Evolutionary conservation across 2,113 vertebrate species (phyloP), one percentile per base, ranked within the genome.

Genomic region (Megaceryle maxima): DNA sequence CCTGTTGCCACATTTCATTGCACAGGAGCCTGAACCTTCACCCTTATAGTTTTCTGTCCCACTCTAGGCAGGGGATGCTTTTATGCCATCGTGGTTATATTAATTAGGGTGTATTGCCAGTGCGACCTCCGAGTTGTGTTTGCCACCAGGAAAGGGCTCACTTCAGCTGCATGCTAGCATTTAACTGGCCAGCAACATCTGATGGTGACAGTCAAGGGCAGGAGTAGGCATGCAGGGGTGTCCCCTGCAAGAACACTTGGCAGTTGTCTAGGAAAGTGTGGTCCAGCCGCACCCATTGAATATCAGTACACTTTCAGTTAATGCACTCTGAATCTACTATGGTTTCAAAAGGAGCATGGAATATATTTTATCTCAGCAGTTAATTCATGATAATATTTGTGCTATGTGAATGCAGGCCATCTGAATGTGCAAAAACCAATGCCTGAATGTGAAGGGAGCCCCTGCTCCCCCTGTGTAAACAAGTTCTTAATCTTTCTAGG

Each of bases 131-230:
- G 3, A 22, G 29, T 5, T 56, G 35, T 10, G 86, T 26, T 76
- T 78, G 25, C 20, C 31, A 41, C 28, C 39, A 16, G 48, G 43
- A 26, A 62, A 50, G 46, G 55, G 22, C 29, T 80, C 2, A 0
- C 10, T 31, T 35, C 4, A 3, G 59, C 35, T 2, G 3, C 20
- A 2, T 3, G 19, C 41, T 9, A 0, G 19, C 1, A 0, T 78
- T 55, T 31, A 59, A 48, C n/a, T 1, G 6, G 31, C 48, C 64
- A 77, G 44, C 80, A 87, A 8, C 50, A 63, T 15, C 72, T 4
- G 19, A 22, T 4, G 37, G 46, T 6, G 50, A 13, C 17, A 16
- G 15, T 3, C 5, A 5, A 26, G 41, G 60, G 53, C 39, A 51
- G 70, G 82, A 75, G 51, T 1, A 3, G 33, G 35, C 21, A 43